phyloP scores from a whole-genome alignment of 2,797 vertebrate genomes.

The Tolypeutes matacus region DNA sequence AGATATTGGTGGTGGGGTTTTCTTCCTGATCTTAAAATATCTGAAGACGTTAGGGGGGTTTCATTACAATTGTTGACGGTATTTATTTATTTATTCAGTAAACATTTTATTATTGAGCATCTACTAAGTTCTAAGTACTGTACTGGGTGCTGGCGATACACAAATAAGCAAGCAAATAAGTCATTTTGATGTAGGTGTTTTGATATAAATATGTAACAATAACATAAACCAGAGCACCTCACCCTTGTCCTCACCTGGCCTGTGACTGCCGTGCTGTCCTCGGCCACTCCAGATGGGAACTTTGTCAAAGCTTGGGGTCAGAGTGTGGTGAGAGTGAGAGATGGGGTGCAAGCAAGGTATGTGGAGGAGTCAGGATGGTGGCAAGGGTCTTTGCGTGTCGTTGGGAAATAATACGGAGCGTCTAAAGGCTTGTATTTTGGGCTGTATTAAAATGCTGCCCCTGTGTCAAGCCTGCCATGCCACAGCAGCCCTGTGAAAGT shows the following conservation, averaged over 20 bases:
- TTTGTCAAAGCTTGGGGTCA: neutral
- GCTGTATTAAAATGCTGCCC: neutral
- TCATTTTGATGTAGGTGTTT: neutral
- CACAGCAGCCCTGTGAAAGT: neutral
- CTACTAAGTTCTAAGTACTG: neutral
- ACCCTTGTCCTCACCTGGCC: neutral
- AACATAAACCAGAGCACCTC: neutral
- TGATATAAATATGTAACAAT: neutral
- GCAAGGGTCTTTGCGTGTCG: rapidly evolving
- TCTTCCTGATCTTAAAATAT: neutral
- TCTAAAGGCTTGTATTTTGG: neutral
- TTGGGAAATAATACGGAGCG: neutral
- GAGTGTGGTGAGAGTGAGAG: neutral
- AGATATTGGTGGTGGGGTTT: neutral
- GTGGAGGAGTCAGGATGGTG: neutral
- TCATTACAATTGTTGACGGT: neutral
- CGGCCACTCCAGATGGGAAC: neutral
- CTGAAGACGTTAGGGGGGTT: neutral
- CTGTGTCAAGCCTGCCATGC: rapidly evolving
- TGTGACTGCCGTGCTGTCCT: neutral
- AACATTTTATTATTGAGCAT: slow-evolving; percentile 19
- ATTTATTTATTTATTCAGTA: neutral
- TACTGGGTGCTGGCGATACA: neutral
- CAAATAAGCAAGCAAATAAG: neutral
- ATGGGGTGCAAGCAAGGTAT: neutral